Percentiles rank a stretch among this genome's conserved stretches.
Evolutionary conservation across 2,797 vertebrate genomes (phyloP).

Genomic region (Trachurus trachurus): DNA sequence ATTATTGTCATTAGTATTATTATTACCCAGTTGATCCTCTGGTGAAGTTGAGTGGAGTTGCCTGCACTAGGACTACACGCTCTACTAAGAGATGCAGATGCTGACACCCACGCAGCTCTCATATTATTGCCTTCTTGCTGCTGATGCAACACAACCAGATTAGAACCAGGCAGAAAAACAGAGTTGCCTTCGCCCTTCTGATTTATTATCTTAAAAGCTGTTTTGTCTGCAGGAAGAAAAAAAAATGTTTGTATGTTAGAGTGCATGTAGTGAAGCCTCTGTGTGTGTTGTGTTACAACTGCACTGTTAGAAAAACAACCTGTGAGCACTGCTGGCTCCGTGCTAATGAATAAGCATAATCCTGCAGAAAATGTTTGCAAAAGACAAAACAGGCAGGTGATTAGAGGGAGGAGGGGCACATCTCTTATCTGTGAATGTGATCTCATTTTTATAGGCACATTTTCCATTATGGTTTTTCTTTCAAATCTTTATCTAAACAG

Average conservation of each 20-base stretch:
- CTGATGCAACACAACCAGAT: constrained; percentile 32
- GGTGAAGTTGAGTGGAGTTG: background rate
- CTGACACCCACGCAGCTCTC: constrained; percentile 9
- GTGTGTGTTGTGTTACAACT: background rate
- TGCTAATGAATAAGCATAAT: constrained; percentile 5
- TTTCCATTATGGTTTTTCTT: constrained; percentile 8
- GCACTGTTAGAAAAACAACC: background rate
- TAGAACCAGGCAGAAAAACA: constrained; percentile 28
- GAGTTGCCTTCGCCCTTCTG: constrained; percentile 10
- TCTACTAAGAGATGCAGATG: constrained; percentile 19
- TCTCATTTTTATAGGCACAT: constrained; percentile 37
- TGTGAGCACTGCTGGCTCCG: background rate
- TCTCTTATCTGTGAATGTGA: constrained; percentile 28
- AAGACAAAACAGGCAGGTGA: background rate
- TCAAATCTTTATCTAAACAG: constrained; percentile 30
- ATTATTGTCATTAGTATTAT: no score
- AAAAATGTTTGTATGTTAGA: constrained; percentile 19
- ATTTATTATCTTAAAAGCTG: constrained; percentile 23
- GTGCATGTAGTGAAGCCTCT: constrained; percentile 4
- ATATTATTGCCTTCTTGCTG: constrained; percentile 1
- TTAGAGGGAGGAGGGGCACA: background rate
- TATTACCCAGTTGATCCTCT: no score
- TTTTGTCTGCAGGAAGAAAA: constrained; percentile 5
- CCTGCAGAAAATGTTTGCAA: constrained; percentile 4
- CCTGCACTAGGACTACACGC: background rate